Conservation (phyloP, 2,797 vertebrate species). For the Danionella dracula region DNA sequence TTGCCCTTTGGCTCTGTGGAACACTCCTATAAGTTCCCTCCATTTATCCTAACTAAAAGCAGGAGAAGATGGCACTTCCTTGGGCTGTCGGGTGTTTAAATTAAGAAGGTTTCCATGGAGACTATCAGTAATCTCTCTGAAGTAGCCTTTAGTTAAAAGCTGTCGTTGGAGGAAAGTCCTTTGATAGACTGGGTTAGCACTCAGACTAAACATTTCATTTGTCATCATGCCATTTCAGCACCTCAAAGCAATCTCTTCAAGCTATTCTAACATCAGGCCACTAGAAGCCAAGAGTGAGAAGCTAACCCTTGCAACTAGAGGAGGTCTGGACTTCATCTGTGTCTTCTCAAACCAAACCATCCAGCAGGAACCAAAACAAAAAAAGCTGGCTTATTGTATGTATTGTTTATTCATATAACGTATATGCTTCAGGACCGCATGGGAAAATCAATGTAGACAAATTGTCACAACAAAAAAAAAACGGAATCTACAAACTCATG, state of each 20-base stretch:
- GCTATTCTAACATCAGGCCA: slow-evolving; percentile 74
- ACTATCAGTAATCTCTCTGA: slow-evolving; percentile 81
- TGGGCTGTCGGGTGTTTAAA: slow-evolving; percentile 74
- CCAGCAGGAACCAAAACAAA: background rate
- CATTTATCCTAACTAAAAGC: slow-evolving; percentile 62
- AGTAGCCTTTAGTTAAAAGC: slow-evolving; percentile 71
- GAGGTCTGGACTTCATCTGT: slow-evolving; percentile 51
- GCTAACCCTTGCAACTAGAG: slow-evolving; percentile 64
- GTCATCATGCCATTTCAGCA: slow-evolving; percentile 80
- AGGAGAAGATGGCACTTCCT: slow-evolving; percentile 52
- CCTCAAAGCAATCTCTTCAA: slow-evolving; percentile 82
- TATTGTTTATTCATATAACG: too few relatives aligned
- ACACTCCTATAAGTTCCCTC: too few relatives aligned
- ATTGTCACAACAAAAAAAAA: too few relatives aligned
- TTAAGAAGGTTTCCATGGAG: slow-evolving; percentile 85
- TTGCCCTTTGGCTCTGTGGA: too few relatives aligned
- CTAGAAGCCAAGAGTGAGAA: slow-evolving; percentile 74
- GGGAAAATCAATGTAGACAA: too few relatives aligned
- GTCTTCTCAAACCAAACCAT: background rate
- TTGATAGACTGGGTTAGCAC: slow-evolving; percentile 80
- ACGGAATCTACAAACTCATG: too few relatives aligned
- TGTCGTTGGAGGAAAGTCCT: slow-evolving; percentile 81
- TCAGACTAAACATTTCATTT: slow-evolving; percentile 84
- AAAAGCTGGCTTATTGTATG: background rate
- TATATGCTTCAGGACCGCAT: too few relatives aligned